These are phyloP conservation scores for Megalonaias nervosa DNA, from an alignment of 1,140 invertebrate species.

Conservation along the genomic window DNA sequence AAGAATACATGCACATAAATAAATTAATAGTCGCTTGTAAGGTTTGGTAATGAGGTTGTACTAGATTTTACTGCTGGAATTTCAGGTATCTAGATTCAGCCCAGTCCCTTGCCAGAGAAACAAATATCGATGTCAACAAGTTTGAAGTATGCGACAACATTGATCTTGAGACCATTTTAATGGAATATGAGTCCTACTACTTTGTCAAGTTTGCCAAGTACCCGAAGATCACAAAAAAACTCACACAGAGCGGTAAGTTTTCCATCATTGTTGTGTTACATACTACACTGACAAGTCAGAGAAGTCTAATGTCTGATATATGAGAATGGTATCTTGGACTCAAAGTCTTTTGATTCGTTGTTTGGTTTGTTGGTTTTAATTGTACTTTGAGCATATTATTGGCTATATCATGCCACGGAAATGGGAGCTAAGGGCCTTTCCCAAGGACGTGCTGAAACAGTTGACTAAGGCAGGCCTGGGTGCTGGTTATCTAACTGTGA, in stretches of 20 bases:
- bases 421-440: no score
- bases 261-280: no score
- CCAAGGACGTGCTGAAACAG: no score
- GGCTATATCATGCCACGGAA: no score
- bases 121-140: constrained; percentile 77
- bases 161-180: constrained; percentile 87
- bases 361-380: no score
- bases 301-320: no score
- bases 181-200: constrained; percentile 92
- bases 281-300: no score
- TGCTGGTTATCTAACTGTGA: no score
- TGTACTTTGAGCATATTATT: no score
- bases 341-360: no score
- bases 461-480: no score
- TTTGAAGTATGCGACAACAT: constrained; percentile 92
- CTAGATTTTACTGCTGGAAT: constrained; percentile 10
- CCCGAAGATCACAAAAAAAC: constrained; percentile 82
- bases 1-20: neutral
- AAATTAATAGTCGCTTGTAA: neutral
- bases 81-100: constrained; percentile 77
- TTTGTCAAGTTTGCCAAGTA: constrained; percentile 88
- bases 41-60: neutral
- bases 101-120: constrained; percentile 79
- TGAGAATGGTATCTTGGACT: no score
- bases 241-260: constrained; percentile 66